phyloP scores from a whole-genome alignment of 2,113 vertebrate species.

The Anoura caudifer region DNA sequence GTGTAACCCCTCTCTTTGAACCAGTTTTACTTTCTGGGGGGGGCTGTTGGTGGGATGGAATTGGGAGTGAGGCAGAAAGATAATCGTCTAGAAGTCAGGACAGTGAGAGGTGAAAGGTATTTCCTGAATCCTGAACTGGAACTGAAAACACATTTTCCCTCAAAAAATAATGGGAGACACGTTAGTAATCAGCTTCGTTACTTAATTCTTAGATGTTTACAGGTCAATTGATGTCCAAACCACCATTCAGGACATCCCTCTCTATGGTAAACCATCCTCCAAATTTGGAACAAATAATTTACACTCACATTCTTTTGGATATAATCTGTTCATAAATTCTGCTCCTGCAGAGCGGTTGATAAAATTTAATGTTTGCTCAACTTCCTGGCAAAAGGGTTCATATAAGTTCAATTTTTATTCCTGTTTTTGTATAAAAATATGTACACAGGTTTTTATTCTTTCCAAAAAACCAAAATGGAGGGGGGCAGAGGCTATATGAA shows the following conservation, averaged over 20 bases:
- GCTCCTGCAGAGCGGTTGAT: neutral
- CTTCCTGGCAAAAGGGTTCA: neutral
- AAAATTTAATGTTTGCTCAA: conserved; percentile 15
- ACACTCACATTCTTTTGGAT: neutral
- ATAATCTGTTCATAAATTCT: conserved; percentile 26
- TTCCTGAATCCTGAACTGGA: conserved; percentile 1
- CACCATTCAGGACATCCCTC: neutral
- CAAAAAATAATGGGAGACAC: neutral
- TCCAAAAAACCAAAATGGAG: neutral
- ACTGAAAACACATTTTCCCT: neutral
- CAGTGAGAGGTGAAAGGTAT: neutral
- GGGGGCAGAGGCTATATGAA: neutral
- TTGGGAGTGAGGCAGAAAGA: neutral
- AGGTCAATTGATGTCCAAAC: neutral
- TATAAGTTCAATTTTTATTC: conserved; percentile 2
- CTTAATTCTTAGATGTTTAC: neutral
- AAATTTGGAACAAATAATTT: conserved; percentile 37
- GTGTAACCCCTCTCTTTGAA: neutral
- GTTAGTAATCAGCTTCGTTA: conserved; percentile 18
- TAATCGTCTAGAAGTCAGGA: neutral
- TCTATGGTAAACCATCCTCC: neutral
- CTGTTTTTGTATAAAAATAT: conserved; percentile 16
- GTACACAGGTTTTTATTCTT: neutral
- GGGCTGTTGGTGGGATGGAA: neutral
- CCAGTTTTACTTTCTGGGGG: neutral